Conservation (phyloP, 2,888 invertebrate species). For the Erebia palarica region DNA sequence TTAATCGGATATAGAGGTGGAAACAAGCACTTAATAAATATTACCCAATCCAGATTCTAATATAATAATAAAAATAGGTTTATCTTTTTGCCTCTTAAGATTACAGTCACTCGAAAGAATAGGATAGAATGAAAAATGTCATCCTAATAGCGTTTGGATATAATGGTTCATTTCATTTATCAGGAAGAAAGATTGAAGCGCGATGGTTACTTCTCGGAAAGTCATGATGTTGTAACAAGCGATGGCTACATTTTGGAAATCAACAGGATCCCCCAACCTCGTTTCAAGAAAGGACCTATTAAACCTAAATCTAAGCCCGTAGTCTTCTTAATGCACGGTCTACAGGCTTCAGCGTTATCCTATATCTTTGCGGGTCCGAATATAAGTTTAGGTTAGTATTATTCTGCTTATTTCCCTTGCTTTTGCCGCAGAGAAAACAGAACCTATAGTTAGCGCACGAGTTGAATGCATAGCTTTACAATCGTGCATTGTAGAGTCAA, state of each 20-base stretch:
- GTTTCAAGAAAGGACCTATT: constrained; percentile 28
- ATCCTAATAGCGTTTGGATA: neutral
- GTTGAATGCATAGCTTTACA: no score
- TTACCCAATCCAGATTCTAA: no score
- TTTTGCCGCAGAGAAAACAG: no score
- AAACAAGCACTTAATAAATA: no score
- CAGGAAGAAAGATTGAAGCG: constrained; percentile 34
- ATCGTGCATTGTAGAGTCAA: no score
- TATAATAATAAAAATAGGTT: no score
- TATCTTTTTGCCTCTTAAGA: no score
- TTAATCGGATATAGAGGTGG: no score
- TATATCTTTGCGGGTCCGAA: constrained; percentile 44
- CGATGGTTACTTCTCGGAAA: constrained; percentile 49
- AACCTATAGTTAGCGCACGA: no score
- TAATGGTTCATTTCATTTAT: neutral
- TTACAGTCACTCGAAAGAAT: no score
- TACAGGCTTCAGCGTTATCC: constrained; percentile 45
- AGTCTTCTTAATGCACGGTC: constrained; percentile 52
- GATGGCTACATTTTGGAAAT: constrained; percentile 54
- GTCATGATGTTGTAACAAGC: constrained; percentile 46
- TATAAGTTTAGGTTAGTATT: constrained; percentile 45
- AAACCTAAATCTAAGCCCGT: constrained; percentile 41
- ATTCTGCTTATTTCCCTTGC: no score
- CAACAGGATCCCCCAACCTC: constrained; percentile 50
- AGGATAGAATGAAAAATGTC: no score